Percentiles rank a stretch among this genome's conserved stretches.
Conservation (phyloP, 1,140 invertebrate species). For the Melitaea cinxia region DNA sequence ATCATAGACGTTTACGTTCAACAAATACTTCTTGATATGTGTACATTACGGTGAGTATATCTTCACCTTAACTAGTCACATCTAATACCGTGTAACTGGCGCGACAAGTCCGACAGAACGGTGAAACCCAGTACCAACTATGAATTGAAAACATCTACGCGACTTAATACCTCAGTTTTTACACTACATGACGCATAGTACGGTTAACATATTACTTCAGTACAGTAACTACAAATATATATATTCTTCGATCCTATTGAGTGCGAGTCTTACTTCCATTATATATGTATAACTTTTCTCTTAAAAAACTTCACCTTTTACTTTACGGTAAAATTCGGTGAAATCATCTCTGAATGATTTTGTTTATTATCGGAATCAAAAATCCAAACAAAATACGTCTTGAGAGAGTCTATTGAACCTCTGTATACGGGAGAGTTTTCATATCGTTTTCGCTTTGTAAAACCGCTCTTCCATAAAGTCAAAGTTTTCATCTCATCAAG, state of each 20-base stretch:
- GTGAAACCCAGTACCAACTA: conserved; percentile 59
- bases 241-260: too few relatives aligned
- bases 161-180: conserved; percentile 44
- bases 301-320: too few relatives aligned
- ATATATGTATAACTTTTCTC: too few relatives aligned
- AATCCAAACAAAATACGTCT: conserved; percentile 20
- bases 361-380: neutral
- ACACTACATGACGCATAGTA: conserved; percentile 15
- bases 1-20: too few relatives aligned
- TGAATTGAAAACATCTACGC: conserved; percentile 61
- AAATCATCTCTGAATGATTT: neutral
- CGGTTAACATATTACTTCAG: neutral
- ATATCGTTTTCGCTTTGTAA: conserved; percentile 39
- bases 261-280: too few relatives aligned
- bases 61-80: neutral
- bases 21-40: too few relatives aligned
- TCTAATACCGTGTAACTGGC: conserved; percentile 42
- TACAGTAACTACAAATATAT: too few relatives aligned
- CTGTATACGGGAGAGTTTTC: conserved; percentile 24
- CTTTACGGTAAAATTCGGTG: neutral
- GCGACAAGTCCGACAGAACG: conserved; percentile 45
- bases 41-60: neutral
- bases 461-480: conserved; percentile 47
- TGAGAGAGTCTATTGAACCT: conserved; percentile 22
- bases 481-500: conserved; percentile 54